These are phyloP conservation scores for Dryadula phaetusa DNA, from an alignment of 2,888 invertebrate genomes.

Conservation along the genomic window DNA sequence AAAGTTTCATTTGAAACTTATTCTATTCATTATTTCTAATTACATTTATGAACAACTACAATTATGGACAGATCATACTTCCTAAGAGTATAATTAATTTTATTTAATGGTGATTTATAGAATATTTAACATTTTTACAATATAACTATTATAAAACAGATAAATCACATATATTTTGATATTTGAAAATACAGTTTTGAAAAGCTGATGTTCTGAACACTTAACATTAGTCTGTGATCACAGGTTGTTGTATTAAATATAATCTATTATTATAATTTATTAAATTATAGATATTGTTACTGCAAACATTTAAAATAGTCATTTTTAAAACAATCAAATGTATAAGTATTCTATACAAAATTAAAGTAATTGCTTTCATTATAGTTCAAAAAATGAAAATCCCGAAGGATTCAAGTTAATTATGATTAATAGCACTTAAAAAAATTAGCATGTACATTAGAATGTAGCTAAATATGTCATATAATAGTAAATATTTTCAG, in stretches of 20 bases:
- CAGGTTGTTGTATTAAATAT: too few relatives aligned
- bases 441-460: constrained; percentile 4
- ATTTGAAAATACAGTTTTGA: too few relatives aligned
- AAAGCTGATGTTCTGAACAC: too few relatives aligned
- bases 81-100: background rate
- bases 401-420: constrained; percentile 27
- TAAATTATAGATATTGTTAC: too few relatives aligned
- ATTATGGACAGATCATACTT: background rate
- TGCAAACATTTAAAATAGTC: background rate
- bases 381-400: constrained; percentile 32
- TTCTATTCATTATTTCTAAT: too few relatives aligned
- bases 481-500: constrained; percentile 1
- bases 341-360: background rate
- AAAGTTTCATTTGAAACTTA: too few relatives aligned
- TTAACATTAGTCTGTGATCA: too few relatives aligned
- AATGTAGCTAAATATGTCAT: constrained; percentile 2
- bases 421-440: constrained; percentile 3
- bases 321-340: background rate
- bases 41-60: too few relatives aligned
- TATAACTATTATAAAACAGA: too few relatives aligned
- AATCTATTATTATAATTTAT: too few relatives aligned
- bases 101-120: background rate
- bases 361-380: constrained; percentile 15
- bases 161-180: too few relatives aligned
- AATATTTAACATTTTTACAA: too few relatives aligned